phyloP scores from a whole-genome alignment of 2,113 vertebrate species.

The Thinocorus orbignyianus region DNA sequence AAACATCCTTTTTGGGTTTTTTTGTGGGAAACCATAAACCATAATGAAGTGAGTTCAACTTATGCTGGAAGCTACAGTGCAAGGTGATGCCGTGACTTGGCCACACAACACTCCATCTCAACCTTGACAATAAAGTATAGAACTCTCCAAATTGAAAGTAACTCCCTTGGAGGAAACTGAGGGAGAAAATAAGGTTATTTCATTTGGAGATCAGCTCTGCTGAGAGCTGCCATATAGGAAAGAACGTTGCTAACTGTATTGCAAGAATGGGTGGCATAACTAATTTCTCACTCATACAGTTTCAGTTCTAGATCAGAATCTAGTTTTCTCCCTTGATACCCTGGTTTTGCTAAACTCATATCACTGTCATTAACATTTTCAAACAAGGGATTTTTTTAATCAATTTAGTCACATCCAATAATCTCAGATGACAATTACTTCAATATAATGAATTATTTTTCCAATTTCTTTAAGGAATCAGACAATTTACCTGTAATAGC shows the following conservation, averaged over 20 bases:
- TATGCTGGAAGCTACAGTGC: neutral
- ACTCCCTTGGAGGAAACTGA: neutral
- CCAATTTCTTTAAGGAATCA: neutral
- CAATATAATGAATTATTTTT: neutral
- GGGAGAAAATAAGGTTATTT: neutral
- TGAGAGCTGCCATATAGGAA: neutral
- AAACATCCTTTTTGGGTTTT: neutral
- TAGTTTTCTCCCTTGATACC: neutral
- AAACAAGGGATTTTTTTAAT: neutral
- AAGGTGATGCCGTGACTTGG: neutral
- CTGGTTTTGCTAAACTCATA: neutral
- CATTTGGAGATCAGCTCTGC: neutral
- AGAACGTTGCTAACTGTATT: neutral
- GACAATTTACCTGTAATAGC: slow-evolving; percentile 82
- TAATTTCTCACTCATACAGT: neutral
- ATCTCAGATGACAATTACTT: neutral
- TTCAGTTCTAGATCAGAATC: neutral
- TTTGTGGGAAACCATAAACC: neutral
- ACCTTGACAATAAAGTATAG: neutral
- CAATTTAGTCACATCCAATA: neutral
- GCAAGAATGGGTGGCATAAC: neutral
- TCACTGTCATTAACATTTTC: neutral
- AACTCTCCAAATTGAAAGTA: neutral
- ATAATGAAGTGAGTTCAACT: neutral
- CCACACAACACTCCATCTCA: rapidly evolving